phyloP scores from a whole-genome alignment of 2,888 invertebrate species.

The Barypeithes pellucidus region DNA sequence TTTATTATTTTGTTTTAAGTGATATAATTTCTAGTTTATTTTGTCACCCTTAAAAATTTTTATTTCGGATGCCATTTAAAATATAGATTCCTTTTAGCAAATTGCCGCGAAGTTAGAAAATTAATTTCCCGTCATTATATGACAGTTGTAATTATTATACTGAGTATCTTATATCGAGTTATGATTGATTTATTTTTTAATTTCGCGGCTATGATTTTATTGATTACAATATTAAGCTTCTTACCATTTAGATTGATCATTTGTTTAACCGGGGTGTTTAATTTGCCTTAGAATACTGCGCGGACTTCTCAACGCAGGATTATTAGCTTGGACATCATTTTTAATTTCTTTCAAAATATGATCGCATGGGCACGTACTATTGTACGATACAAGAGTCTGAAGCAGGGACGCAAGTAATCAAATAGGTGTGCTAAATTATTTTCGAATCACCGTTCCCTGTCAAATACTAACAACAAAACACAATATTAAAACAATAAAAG shows the following conservation, averaged over 20 bases:
- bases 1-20: background rate
- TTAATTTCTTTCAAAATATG: too few species aligned
- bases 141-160: background rate
- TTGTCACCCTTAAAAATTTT: constrained; percentile 11
- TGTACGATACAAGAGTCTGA: too few species aligned
- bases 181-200: constrained; percentile 22
- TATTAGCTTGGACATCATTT: too few species aligned
- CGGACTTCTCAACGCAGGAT: too few species aligned
- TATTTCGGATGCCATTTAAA: constrained; percentile 34
- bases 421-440: too few species aligned
- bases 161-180: background rate
- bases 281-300: constrained; percentile 7
- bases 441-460: too few species aligned
- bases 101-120: constrained; percentile 18
- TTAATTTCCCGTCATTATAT: constrained; percentile 5
- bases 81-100: constrained; percentile 4
- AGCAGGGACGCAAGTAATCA: too few species aligned
- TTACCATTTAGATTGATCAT: constrained; percentile 48
- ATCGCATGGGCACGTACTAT: too few species aligned
- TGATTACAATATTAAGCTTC: constrained; percentile 54
- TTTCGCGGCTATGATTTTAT: constrained; percentile 14
- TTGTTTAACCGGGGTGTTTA: constrained; percentile 2
- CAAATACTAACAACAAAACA: too few species aligned
- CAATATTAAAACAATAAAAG: too few species aligned
- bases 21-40: constrained; percentile 4